Evolutionary conservation across 2,888 invertebrate genomes (phyloP).

Genomic region (Auanema sp.): DNA sequence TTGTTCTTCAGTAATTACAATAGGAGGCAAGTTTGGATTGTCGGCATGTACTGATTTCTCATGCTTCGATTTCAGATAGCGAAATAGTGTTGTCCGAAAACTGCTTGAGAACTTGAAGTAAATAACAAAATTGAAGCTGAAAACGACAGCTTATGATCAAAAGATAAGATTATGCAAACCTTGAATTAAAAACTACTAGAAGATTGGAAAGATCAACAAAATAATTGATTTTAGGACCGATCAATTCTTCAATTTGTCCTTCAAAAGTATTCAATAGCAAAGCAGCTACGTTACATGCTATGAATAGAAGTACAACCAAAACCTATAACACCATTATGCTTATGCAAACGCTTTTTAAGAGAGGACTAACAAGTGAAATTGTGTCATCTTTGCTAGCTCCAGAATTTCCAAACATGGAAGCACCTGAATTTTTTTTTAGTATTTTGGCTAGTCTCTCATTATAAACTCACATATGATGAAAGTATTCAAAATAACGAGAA

Average conservation of each 20-base stretch:
- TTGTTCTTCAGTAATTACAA: constrained; percentile 30
- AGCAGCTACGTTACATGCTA: constrained; percentile 61
- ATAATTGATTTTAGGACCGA: constrained; percentile 58
- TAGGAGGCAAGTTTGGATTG: constrained; percentile 20
- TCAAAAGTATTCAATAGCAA: constrained; percentile 62
- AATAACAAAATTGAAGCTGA: constrained; percentile 62
- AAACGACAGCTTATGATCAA: constrained; percentile 1
- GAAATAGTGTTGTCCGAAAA: constrained; percentile 51
- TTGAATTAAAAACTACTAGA: constrained; percentile 62
- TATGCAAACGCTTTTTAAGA: background rate
- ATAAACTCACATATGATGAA: constrained; percentile 55
- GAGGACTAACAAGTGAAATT: constrained; percentile 32
- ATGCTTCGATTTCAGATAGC: constrained; percentile 26
- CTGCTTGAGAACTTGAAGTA: constrained; percentile 60
- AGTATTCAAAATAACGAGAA: constrained; percentile 55
- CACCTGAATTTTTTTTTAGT: constrained; percentile 21
- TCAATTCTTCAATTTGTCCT: constrained; percentile 36
- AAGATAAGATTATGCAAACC: constrained; percentile 20
- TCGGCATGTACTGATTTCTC: constrained; percentile 21
- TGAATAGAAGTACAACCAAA: constrained; percentile 62
- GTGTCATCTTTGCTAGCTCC: constrained; percentile 33
- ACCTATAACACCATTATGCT: constrained; percentile 34
- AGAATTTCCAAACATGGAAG: constrained; percentile 38
- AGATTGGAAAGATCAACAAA: constrained; percentile 62
- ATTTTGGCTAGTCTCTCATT: background rate